Conservation (phyloP, 1,140 invertebrate genomes). For the Yoshiicerus persimilis region DNA sequence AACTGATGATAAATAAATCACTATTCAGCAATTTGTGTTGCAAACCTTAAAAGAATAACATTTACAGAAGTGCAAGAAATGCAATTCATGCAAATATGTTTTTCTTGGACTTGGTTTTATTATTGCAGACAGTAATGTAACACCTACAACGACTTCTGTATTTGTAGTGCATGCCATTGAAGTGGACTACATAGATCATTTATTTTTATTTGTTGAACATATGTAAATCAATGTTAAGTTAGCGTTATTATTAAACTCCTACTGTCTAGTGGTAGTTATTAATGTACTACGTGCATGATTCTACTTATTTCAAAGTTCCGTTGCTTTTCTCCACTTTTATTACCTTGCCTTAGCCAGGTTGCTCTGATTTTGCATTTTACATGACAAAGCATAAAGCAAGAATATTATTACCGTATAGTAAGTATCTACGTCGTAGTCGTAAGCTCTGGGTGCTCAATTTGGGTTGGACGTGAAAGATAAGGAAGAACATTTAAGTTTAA, state of each 20-base stretch:
- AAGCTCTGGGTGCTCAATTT: neutral
- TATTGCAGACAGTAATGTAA: neutral
- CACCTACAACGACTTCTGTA: neutral
- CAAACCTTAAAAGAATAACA: constrained; percentile 2
- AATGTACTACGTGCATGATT: neutral
- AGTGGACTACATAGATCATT: neutral
- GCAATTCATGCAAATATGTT: neutral
- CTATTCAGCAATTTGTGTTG: neutral
- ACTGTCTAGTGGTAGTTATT: neutral
- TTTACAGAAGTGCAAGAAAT: neutral
- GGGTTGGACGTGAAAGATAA: neutral
- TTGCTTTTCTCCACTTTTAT: neutral
- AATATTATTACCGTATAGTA: too few relatives aligned
- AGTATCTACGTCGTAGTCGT: too few relatives aligned
- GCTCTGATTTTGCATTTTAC: neutral
- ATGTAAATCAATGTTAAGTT: neutral
- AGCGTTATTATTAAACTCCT: neutral
- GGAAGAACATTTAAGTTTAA: neutral
- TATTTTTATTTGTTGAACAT: neutral
- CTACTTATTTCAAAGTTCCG: constrained; percentile 7
- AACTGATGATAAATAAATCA: neutral
- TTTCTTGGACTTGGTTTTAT: neutral
- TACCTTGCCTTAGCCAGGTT: neutral
- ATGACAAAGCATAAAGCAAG: neutral
- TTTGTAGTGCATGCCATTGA: neutral